Base-by-base conservation (phyloP, 2,797 vertebrate species). In the Pristis pectinata region DNA sequence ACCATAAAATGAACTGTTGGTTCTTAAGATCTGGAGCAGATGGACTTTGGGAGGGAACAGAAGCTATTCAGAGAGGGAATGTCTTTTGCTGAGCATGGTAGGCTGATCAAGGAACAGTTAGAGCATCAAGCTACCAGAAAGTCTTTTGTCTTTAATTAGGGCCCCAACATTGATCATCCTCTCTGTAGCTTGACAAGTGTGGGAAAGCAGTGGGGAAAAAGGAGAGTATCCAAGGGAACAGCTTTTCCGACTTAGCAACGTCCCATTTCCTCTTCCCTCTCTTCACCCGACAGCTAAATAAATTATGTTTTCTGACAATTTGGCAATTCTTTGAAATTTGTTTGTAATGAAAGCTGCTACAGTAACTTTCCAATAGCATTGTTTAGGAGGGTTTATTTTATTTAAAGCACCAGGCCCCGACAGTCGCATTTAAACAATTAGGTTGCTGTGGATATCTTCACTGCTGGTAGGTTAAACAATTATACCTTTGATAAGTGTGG, bases 381-480 rank as follows among this genome's bases (percentile, higher is more conserved):
- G 72, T 61, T 70, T 53, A 87, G 61, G 61, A 94, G 64, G 9
- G 95, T 95, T 96, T 95, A 95, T 95, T 95, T 93, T 94, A 76
- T 95, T 95, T 95, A 95, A 95, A 95, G 96, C 96, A 95, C 95
- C 96, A 96, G 97, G 96, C 97, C 97, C 96, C 64, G 96, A 95
- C 96, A 97, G 98, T 98, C 97, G 97, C 97, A 97, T 97, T 95
- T 95, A 93, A 96, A 95, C 97, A 97, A 96, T 97, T 96, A 95
- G 22, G n/a, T 95, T 96, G 95, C 96, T 56, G 95, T 94, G 89
- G 95, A 95, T 95, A 95, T 96, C 95, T 2, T 95, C 95, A 96
- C 96, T 96, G 95, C 95, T 95, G 95, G 95, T 96, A 96, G 87
- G 96, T 97, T 97, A 97, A 97, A 97, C 97, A 97, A 97, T 97